Percentiles rank a stretch among this genome's conserved stretches.
Conservation (phyloP, 2,113 vertebrate genomes). For the Eupsittula cactorum region DNA sequence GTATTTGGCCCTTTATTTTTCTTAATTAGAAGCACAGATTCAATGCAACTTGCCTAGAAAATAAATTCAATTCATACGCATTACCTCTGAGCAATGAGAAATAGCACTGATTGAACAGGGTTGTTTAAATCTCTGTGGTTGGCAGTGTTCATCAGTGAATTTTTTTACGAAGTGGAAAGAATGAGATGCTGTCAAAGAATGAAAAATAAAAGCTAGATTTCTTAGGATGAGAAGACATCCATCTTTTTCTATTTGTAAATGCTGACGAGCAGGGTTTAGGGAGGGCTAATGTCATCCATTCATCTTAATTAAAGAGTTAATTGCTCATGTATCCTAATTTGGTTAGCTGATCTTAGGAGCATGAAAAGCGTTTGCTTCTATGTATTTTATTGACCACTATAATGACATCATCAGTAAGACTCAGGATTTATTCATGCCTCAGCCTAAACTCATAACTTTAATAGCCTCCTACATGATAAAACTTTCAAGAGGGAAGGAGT, state of each 20-base stretch:
- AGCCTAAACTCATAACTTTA: conserved; percentile 72
- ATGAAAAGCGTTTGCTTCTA: conserved; percentile 65
- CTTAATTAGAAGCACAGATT: conserved; percentile 46
- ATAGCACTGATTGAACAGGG: conserved; percentile 41
- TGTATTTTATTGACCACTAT: conserved; percentile 76
- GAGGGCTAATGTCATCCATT: conserved; percentile 82
- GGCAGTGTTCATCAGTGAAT: conserved; percentile 45
- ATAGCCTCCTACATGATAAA: conserved; percentile 78
- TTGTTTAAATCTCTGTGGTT: conserved; percentile 42
- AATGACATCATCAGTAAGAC: conserved; percentile 77
- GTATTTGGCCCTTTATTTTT: conserved; percentile 20
- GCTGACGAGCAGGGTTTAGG: conserved; percentile 82
- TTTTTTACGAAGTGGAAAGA: conserved; percentile 72
- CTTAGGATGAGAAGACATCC: conserved; percentile 72
- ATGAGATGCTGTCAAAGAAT: conserved; percentile 70
- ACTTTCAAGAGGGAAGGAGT: conserved; percentile 72
- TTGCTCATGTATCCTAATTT: conserved; percentile 81
- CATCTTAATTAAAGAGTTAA: conserved; percentile 88
- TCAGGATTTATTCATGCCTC: conserved; percentile 75
- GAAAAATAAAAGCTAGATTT: conserved; percentile 78
- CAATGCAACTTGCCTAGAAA: conserved; percentile 24
- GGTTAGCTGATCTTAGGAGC: conserved; percentile 70
- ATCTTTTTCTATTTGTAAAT: conserved; percentile 80
- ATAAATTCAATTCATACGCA: conserved; percentile 32
- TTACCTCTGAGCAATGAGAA: conserved; percentile 34